phyloP scores from a whole-genome alignment of 2,888 invertebrate genomes.

The Bursaphelenchus okinawaensis region DNA sequence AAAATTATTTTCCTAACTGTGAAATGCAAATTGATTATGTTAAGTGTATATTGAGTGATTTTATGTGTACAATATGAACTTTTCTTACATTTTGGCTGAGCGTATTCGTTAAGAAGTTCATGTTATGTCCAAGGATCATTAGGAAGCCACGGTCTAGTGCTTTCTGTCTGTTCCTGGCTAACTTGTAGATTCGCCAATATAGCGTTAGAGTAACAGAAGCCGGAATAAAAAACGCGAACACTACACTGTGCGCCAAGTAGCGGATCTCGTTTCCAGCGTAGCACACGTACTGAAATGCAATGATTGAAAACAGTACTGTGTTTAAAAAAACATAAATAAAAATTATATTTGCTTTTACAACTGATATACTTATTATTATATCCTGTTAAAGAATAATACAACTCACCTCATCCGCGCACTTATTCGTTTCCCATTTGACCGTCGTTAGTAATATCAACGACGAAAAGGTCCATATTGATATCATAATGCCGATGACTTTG shows the following conservation, averaged over 20 bases:
- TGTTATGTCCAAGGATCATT: slow-evolving; percentile 56
- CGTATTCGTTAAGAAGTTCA: slow-evolving; percentile 58
- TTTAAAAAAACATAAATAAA: no score
- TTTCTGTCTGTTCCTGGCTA: slow-evolving; percentile 53
- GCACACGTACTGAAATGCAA: slow-evolving; percentile 41
- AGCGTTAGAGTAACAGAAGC: slow-evolving; percentile 56
- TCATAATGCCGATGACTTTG: slow-evolving; percentile 48
- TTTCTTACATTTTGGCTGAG: slow-evolving; percentile 42
- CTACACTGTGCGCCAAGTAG: slow-evolving; percentile 56
- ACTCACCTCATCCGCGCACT: slow-evolving; percentile 43
- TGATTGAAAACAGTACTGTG: slow-evolving; percentile 2
- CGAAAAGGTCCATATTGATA: slow-evolving; percentile 54
- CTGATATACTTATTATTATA: slow-evolving; percentile 9
- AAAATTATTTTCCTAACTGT: no score
- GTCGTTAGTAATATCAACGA: slow-evolving; percentile 51
- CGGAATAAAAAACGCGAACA: slow-evolving; percentile 58
- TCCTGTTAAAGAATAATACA: slow-evolving; percentile 3
- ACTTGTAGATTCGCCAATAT: slow-evolving; percentile 56
- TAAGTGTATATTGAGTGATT: no score
- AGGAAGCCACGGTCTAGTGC: slow-evolving; percentile 55
- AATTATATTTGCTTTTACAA: neutral
- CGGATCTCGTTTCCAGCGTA: slow-evolving; percentile 56
- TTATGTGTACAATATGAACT: no score
- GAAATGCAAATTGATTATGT: no score
- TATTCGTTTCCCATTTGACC: slow-evolving; percentile 47